Evolutionary conservation across 2,888 invertebrate species (phyloP).

Genomic region (Xylocampa areola): DNA sequence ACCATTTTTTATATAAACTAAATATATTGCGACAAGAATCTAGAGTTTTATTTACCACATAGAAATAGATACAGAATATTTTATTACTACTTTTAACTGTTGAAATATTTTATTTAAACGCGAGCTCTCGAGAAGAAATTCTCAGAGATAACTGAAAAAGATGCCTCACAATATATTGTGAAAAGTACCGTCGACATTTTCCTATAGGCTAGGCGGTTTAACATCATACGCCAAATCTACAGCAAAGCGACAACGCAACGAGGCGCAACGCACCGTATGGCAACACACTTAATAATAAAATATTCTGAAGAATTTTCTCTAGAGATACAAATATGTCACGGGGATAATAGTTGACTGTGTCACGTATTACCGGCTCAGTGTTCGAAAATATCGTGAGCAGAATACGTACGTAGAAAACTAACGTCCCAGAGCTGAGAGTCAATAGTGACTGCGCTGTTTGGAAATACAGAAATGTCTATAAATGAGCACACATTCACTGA

Average conservation of each 20-base stretch:
- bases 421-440: conserved; percentile 19
- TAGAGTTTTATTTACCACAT: conserved; percentile 31
- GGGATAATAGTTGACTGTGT: conserved; percentile 48
- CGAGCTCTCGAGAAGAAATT: conserved; percentile 41
- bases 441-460: too few relatives aligned
- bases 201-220: too few relatives aligned
- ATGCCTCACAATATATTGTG: too few relatives aligned
- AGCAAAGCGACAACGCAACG: too few relatives aligned
- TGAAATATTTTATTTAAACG: conserved; percentile 35
- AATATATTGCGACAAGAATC: conserved; percentile 1
- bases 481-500: too few relatives aligned
- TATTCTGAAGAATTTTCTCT: conserved; percentile 32
- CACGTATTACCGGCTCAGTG: conserved; percentile 53
- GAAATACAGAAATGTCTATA: conserved; percentile 16
- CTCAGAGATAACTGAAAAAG: too few relatives aligned
- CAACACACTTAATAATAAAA: conserved; percentile 43
- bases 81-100: conserved; percentile 34
- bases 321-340: conserved; percentile 51
- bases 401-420: conserved; percentile 33
- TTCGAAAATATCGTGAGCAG: conserved; percentile 55
- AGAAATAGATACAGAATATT: conserved; percentile 15
- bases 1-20: conserved; percentile 12
- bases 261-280: too few relatives aligned
- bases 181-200: too few relatives aligned
- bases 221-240: too few relatives aligned